A percentile compares a stretch with the other conserved stretches of the same genome.
Conservation (phyloP, 2,113 vertebrate species). For the Octodon degus region DNA sequence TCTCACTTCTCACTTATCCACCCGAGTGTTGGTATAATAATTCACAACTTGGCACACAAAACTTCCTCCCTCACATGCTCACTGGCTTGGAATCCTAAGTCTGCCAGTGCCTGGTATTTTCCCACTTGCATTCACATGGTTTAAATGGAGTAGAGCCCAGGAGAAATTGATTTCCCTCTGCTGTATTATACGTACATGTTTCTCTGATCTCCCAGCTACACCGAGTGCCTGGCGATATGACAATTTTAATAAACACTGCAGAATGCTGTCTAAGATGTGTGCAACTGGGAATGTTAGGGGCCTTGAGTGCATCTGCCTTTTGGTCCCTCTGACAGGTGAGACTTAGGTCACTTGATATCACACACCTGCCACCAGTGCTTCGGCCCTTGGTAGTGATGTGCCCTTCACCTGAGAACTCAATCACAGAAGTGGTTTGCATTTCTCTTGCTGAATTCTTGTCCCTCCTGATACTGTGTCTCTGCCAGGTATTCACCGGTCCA, state of each 20-base stretch:
- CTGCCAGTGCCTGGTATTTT: neutral
- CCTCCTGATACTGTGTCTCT: slow-evolving; percentile 36
- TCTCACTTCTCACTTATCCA: slow-evolving; percentile 1
- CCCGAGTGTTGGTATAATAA: slow-evolving; percentile 57
- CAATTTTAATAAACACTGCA: slow-evolving; percentile 63
- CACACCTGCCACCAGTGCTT: slow-evolving; percentile 35
- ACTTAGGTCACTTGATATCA: neutral
- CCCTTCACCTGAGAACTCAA: neutral
- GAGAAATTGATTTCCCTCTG: slow-evolving; percentile 55
- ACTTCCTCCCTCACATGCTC: neutral
- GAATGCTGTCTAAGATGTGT: neutral
- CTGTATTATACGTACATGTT: slow-evolving; percentile 36
- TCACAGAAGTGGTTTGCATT: neutral
- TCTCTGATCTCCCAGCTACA: neutral
- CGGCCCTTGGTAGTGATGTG: neutral
- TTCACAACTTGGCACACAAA: neutral
- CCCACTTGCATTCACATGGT: neutral
- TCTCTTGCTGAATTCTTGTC: slow-evolving; percentile 45
- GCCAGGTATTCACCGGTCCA: slow-evolving; percentile 65
- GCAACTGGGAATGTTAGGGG: neutral
- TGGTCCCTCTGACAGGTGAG: slow-evolving; percentile 24
- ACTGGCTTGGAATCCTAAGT: slow-evolving; percentile 40
- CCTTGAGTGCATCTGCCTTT: neutral
- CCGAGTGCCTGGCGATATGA: slow-evolving; percentile 1
- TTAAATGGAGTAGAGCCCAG: slow-evolving; percentile 35